Percentiles rank a stretch among this genome's conserved stretches.
Evolutionary conservation across 2,888 invertebrate species (phyloP).

Genomic region (Norana najaformis): DNA sequence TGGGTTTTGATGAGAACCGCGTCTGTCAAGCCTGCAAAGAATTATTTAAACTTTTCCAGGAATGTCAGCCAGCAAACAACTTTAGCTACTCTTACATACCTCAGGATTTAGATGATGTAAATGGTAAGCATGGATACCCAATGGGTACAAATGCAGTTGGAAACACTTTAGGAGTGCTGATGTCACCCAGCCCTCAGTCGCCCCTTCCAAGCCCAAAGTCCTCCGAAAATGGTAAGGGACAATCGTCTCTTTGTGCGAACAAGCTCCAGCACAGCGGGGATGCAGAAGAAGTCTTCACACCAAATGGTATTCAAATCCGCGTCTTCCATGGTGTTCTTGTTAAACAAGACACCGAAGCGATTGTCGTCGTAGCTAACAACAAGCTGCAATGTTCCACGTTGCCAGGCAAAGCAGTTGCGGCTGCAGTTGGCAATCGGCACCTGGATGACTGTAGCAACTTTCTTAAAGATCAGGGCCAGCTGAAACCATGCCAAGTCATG

Average conservation of each 20-base stretch:
- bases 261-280: not conserved
- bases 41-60: not conserved
- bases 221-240: not conserved
- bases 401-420: not conserved
- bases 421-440: not conserved
- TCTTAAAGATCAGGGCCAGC: not conserved
- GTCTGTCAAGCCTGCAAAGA: not conserved
- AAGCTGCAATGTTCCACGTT: not conserved
- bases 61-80: not conserved
- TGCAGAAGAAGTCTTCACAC: not conserved
- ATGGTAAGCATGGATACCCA: not conserved
- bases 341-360: not conserved
- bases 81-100: not conserved
- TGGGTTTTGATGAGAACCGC: not conserved
- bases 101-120: not conserved
- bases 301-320: not conserved
- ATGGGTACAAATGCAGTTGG: not conserved
- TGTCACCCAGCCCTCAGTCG: not conserved
- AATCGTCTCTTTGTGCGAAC: not conserved
- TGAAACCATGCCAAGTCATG: constrained; percentile 8
- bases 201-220: not conserved
- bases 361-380: not conserved
- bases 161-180: not conserved
- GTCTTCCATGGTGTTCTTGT: not conserved
- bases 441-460: not conserved